A percentile compares a stretch with the other conserved stretches of the same genome.
phyloP scores from a whole-genome alignment of 1,140 invertebrate genomes.

The Zaprionus vittiger region DNA sequence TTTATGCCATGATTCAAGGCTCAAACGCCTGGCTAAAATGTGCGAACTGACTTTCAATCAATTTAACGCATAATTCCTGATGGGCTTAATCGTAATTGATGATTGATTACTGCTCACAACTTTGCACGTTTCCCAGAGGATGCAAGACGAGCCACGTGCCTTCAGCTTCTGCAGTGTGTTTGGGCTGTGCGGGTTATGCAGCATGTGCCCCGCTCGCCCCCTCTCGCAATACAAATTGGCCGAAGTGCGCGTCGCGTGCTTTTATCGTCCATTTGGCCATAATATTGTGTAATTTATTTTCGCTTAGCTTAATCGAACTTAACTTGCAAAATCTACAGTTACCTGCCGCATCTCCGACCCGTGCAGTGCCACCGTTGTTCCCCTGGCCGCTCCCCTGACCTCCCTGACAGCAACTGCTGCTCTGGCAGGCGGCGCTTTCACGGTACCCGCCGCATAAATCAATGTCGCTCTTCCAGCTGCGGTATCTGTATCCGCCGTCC shows the following conservation, averaged over 20 bases:
- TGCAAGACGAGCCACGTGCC: background rate
- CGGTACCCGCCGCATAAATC: slow-evolving; percentile 40
- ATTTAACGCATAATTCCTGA: slow-evolving; percentile 84
- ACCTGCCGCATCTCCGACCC: slow-evolving; percentile 6
- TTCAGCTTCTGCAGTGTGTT: background rate
- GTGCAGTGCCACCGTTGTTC: too few species aligned
- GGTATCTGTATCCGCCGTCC: slow-evolving; percentile 12
- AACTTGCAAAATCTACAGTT: slow-evolving; percentile 29
- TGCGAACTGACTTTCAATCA: slow-evolving; percentile 83
- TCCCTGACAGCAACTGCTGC: slow-evolving; percentile 7
- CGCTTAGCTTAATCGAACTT: slow-evolving; percentile 75
- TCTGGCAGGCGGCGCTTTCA: slow-evolving; percentile 22
- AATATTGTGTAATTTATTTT: slow-evolving; percentile 83
- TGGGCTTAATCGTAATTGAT: slow-evolving; percentile 84
- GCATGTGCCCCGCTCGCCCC: background rate
- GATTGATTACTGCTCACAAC: slow-evolving; percentile 73
- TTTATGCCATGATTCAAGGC: slow-evolving; percentile 74
- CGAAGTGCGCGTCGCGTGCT: slow-evolving; percentile 35
- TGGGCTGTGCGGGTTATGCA: background rate
- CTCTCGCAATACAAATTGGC: slow-evolving; percentile 29
- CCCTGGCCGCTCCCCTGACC: background rate
- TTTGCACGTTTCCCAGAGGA: slow-evolving; percentile 15
- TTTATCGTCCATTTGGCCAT: slow-evolving; percentile 60
- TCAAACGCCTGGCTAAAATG: slow-evolving; percentile 45
- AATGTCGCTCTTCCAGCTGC: slow-evolving; percentile 34